phyloP scores from a whole-genome alignment of 1,140 invertebrate genomes.

The Leptinotarsa undecemlineata region DNA sequence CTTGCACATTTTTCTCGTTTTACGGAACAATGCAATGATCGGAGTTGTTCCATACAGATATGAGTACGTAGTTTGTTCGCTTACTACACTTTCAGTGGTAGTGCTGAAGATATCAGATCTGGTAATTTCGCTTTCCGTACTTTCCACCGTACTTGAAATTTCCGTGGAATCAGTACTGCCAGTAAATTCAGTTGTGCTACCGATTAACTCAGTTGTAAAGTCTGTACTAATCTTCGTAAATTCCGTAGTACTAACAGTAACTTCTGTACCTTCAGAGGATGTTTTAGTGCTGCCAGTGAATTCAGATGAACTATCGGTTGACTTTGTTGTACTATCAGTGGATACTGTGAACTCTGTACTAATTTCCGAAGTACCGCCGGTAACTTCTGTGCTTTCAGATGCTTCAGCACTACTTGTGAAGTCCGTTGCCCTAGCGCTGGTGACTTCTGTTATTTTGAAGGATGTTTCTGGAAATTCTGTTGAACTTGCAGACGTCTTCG shows the following conservation, averaged over 20 bases:
- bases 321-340: conserved; percentile 29
- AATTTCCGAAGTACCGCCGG: conserved; percentile 7
- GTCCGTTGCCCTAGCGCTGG: conserved; percentile 28
- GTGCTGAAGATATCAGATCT: conserved; percentile 53
- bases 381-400: conserved; percentile 36
- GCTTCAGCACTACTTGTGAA: conserved; percentile 32
- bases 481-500: not conserved
- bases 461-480: conserved; percentile 23
- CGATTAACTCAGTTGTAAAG: conserved; percentile 30
- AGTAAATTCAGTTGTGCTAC: conserved; percentile 33
- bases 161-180: conserved; percentile 26
- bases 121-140: conserved; percentile 26
- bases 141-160: conserved; percentile 14
- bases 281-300: conserved; percentile 32
- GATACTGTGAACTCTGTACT: not conserved
- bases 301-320: conserved; percentile 33
- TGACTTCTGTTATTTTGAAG: conserved; percentile 7
- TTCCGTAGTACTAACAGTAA: conserved; percentile 28
- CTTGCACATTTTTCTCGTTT: conserved; percentile 65
- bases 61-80: conserved; percentile 20
- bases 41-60: conserved; percentile 7
- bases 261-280: not conserved
- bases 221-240: conserved; percentile 32
- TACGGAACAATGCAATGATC: conserved; percentile 57
- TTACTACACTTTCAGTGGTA: conserved; percentile 42